Evolutionary conservation across 2,113 vertebrate species (phyloP).

Genomic region (Odontophorus gujanensis): DNA sequence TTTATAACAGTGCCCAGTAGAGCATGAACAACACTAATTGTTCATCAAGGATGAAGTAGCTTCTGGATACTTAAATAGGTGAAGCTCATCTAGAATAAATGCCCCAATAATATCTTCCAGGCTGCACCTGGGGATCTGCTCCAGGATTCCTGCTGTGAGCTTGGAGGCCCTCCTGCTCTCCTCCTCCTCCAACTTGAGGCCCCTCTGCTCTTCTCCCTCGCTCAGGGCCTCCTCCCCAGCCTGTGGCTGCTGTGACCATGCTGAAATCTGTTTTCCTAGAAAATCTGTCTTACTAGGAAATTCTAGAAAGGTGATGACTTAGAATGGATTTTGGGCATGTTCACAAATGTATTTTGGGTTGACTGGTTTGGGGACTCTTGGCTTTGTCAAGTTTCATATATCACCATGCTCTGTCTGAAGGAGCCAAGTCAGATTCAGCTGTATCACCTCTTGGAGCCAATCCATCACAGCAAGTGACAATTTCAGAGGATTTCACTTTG

Average conservation of each 20-base stretch:
- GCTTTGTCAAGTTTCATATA: not conserved
- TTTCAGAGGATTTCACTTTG: not conserved
- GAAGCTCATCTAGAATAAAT: not conserved
- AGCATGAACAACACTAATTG: not conserved
- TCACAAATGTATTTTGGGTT: not conserved
- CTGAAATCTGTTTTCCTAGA: not conserved
- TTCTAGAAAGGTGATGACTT: not conserved
- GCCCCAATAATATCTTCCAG: not conserved
- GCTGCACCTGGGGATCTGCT: not conserved
- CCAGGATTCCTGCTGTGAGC: not conserved
- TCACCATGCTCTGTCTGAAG: not conserved
- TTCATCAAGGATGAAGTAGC: not conserved
- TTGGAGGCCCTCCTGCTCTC: not conserved
- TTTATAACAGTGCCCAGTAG: not conserved
- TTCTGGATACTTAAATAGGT: not conserved
- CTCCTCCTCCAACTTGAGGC: not conserved
- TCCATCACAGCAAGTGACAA: not conserved
- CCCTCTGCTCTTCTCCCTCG: not conserved
- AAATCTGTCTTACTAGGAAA: not conserved
- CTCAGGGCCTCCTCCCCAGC: not conserved
- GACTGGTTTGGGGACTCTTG: not conserved
- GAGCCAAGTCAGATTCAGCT: conserved; percentile 1
- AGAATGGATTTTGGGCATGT: not conserved
- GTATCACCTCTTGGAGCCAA: not conserved
- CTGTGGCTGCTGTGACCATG: not conserved